These are phyloP conservation scores for Hyppa rectilinea DNA, from an alignment of 2,888 invertebrate species.

Conservation along the genomic window DNA sequence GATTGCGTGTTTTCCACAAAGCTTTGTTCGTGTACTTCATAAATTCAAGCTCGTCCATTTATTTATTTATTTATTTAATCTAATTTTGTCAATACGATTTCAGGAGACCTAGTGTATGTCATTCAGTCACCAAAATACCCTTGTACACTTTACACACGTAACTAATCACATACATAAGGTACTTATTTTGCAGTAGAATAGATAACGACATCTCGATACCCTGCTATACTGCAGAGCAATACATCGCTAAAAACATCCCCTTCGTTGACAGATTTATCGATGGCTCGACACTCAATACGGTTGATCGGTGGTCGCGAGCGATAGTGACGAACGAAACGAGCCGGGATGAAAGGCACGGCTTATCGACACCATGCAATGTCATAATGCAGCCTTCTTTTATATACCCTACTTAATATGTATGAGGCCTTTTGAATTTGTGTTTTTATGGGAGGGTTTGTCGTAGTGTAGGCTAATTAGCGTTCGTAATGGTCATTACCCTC, in stretches of 20 bases:
- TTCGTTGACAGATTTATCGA: conserved; percentile 57
- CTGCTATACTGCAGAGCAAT: conserved; percentile 7
- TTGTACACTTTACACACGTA: too few species aligned
- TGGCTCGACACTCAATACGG: conserved; percentile 37
- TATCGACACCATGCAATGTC: conserved; percentile 43
- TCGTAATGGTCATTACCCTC: neutral
- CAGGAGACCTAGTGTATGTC: too few species aligned
- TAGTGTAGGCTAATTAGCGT: neutral
- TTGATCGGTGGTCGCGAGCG: conserved; percentile 51
- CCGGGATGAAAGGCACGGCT: conserved; percentile 48
- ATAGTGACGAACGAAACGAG: conserved; percentile 47
- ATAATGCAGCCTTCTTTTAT: conserved; percentile 44
- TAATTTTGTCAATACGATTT: too few species aligned
- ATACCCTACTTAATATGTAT: conserved; percentile 31
- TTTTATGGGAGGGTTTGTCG: neutral
- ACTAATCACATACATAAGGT: too few species aligned
- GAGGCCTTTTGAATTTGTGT: conserved; percentile 12
- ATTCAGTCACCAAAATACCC: too few species aligned
- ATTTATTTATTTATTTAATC: too few species aligned
- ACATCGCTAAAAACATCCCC: conserved; percentile 42
- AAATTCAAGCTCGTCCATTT: neutral
- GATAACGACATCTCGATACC: neutral
- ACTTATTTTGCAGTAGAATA: neutral
- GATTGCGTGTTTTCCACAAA: conserved; percentile 2
- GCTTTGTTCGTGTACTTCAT: conserved; percentile 2